Evolutionary conservation across 2,113 vertebrate species (phyloP).

Genomic region (Podiceps cristatus): DNA sequence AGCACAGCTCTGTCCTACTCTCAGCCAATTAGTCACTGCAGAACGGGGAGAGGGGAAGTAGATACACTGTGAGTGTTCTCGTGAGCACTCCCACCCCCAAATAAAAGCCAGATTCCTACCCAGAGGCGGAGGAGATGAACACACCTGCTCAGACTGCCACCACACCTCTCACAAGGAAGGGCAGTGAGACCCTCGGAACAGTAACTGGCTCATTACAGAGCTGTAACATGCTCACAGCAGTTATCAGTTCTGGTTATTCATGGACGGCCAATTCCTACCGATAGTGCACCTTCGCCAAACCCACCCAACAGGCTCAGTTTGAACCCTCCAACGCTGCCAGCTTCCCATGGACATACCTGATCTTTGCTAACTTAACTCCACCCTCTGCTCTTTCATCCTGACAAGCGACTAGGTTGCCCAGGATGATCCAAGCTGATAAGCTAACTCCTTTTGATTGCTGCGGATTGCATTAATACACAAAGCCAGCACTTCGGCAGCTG

Average conservation of each 20-base stretch:
- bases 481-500: neutral
- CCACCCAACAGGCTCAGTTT: neutral
- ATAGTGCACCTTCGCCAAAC: neutral
- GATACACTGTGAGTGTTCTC: neutral
- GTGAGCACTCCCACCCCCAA: neutral
- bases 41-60: neutral
- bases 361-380: neutral
- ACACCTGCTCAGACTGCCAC: neutral
- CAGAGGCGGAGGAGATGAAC: neutral
- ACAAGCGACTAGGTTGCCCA: neutral
- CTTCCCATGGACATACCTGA: neutral
- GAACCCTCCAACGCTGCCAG: neutral
- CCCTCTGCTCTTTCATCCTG: neutral
- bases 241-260: neutral
- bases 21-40: neutral
- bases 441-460: neutral
- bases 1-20: neutral
- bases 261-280: accelerated
- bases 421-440: neutral
- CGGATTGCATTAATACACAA: neutral
- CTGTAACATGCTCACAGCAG: neutral
- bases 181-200: neutral
- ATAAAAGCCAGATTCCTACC: neutral
- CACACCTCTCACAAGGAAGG: neutral
- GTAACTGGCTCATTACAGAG: neutral